Evolutionary conservation across 2,113 vertebrate genomes (phyloP), one percentile per base, ranked within the genome.

Genomic region (Neodon shergylaensis): DNA sequence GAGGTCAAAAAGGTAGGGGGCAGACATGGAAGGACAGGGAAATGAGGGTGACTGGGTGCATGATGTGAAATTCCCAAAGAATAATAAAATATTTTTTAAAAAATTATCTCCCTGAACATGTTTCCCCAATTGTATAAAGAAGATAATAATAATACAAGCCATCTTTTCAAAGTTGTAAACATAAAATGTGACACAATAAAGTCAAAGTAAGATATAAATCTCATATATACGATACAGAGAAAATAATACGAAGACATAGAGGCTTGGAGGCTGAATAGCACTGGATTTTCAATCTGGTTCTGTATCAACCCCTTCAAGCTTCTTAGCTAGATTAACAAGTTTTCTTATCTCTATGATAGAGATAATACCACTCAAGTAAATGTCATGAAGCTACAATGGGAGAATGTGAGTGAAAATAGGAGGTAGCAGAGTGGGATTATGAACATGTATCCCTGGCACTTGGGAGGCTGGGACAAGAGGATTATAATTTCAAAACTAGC

Each of bases 191-290:
- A 82, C 1, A 77, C 54, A 76, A 68, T 52, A 58, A 93, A 77
- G 39, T 78, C 63, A 94, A 92, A 72, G 47, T 96, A 36, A 95
- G 39, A 83, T n/a, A 7, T 70, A 65, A 92, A 91, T 95, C 65
- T 90, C 82, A 96, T 42, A 76, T 31, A 31, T 1, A 16, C 68
- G 84, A 70, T 86, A 84, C 11, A 78, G 52, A 63, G 47, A 42
- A 78, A 81, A 72, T 16, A 12, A 44, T 77, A 31, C 13, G 86
- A 88, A 88, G 28, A 7, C 58, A 77, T 39, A 52, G 44, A 61
- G 90, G 44, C 65, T 12, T 78, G 28, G 14, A 84, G 70, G 87
- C 61, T 94, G 13, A 65, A 93, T 39, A 94, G 92, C 89, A 42
- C 19, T n/a, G 54, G 19, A 92, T 84, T 96, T n/a, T 17, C 92